Conservation (phyloP, 2,797 vertebrate species). For the Argya squamiceps region DNA sequence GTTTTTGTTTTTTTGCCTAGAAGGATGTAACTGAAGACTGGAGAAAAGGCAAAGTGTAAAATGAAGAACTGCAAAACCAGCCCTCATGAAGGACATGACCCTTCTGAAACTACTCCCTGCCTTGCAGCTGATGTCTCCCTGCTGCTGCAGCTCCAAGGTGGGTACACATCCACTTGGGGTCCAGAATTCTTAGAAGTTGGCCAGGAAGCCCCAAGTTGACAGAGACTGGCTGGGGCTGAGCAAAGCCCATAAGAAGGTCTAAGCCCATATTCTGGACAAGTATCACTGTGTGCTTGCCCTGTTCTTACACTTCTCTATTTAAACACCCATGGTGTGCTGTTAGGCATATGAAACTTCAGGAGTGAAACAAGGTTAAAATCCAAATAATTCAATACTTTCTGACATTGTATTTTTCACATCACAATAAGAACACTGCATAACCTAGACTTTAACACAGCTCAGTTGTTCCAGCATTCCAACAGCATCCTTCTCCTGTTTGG, state of each 20-base stretch:
- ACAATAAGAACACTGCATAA: accelerated
- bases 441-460: accelerated
- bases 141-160: not conserved
- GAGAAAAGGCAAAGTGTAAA: not conserved
- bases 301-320: not conserved
- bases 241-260: not conserved
- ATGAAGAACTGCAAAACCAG: not conserved
- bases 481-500: not conserved
- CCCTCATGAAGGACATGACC: not conserved
- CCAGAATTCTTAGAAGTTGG: not conserved
- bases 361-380: not conserved
- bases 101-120: not conserved
- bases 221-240: accelerated
- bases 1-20: not conserved
- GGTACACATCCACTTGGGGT: not conserved
- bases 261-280: not conserved
- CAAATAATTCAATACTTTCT: not conserved
- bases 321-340: not conserved
- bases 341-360: not conserved
- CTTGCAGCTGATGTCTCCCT: not conserved
- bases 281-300: not conserved
- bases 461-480: not conserved
- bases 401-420: not conserved
- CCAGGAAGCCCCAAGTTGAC: not conserved
- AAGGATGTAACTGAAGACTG: not conserved